Base-by-base conservation (phyloP, 2,888 invertebrate species). In the Tenthredo mesomela region DNA sequence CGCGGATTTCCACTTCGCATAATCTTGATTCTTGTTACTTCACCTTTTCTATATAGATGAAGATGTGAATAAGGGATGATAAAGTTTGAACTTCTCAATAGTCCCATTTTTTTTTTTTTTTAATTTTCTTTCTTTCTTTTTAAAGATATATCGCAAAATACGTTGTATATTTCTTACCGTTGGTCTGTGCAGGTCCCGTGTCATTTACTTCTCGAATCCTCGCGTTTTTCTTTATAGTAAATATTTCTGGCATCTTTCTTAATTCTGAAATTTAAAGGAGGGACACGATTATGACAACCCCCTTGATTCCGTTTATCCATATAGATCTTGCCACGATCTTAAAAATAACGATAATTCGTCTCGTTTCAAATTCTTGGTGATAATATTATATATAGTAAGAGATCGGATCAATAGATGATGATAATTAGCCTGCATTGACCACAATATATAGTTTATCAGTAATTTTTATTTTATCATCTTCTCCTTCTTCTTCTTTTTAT, bases 261-360 rank as follows among this genome's bases (percentile, higher is more conserved):
- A 75, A 40, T 75, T 75, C 73, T 75, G 73, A 75, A 75, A 75
- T 25, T 47, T n/a, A 2, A 37, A 70, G 37, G 29, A n/a, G 70
- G 33, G 29, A 29, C 1, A 29, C 29, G 29, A 29, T 29, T 29
- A 29, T 29, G 29, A 29, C 29, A 29, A 29, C 29, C 29, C 2
- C 29, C 29, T 29, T n/a, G n/a, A n/a, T n/a, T n/a, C n/a, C n/a
- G n/a, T n/a, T n/a, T n/a, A n/a, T n/a, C n/a, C n/a, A n/a, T n/a
- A n/a, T n/a, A n/a, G n/a, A 29, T 29, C 29, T 29, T 29, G 29
- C 29, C 1, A 29, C 2, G 29, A 58, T 21, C 21, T 58, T 58
- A 21, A 58, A 58, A 58, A 58, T 54, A 58, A 58, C 2, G 0
- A 58, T 58, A 21, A 21, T 58, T 58, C 2, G n/a, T 58, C 21